These are phyloP conservation scores for Baccha elongata DNA, from an alignment of 2,888 invertebrate genomes.

Conservation along the genomic window DNA sequence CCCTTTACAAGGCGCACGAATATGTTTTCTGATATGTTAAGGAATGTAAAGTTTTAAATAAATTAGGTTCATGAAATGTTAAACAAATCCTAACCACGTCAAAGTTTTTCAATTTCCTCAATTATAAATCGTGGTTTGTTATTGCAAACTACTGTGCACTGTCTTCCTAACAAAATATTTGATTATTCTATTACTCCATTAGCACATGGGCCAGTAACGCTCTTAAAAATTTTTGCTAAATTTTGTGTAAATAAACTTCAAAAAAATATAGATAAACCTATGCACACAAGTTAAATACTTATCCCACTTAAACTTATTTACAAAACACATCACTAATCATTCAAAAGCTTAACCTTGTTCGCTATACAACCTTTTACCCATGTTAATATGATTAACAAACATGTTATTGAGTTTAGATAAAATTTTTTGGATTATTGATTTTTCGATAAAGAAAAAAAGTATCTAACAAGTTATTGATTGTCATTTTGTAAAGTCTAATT, in stretches of 20 bases:
- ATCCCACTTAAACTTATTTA: conserved; percentile 12
- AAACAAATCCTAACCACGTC: no score
- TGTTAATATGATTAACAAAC: conserved; percentile 44
- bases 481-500: conserved; percentile 9
- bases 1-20: no score
- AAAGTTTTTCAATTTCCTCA: no score
- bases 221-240: conserved; percentile 45
- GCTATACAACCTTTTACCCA: conserved; percentile 18
- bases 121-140: no score
- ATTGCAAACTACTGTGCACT: no score
- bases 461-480: conserved; percentile 6
- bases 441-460: not conserved
- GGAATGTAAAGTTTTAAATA: no score
- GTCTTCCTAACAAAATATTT: no score
- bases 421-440: conserved; percentile 24
- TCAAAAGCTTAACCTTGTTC: conserved; percentile 51
- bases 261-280: not conserved
- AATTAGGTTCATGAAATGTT: no score
- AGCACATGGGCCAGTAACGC: conserved; percentile 35
- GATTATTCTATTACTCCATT: not conserved
- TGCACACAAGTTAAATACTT: not conserved
- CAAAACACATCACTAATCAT: conserved; percentile 7
- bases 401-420: conserved; percentile 9
- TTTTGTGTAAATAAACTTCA: conserved; percentile 22
- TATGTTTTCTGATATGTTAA: no score